Conservation (phyloP, 2,888 invertebrate genomes). For the Lepidochrysops patricia region DNA sequence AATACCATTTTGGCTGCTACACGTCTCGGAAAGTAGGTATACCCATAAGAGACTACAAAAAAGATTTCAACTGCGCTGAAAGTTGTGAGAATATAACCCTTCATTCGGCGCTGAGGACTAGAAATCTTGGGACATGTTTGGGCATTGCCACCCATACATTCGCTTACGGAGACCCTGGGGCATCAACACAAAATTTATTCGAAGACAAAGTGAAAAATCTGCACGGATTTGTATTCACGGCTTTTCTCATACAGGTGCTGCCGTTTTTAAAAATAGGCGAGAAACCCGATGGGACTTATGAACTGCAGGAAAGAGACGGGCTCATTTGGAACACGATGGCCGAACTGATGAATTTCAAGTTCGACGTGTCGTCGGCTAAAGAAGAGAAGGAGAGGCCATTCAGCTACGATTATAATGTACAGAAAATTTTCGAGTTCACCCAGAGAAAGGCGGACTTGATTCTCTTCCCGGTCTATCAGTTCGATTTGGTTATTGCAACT, state of each 20-base stretch:
- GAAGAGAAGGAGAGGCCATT: slow-evolving; percentile 37
- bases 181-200: slow-evolving; percentile 33
- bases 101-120: slow-evolving; percentile 36
- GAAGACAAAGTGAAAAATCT: slow-evolving; percentile 46
- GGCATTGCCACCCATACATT: slow-evolving; percentile 37
- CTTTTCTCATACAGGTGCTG: slow-evolving; percentile 35
- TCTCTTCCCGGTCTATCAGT: slow-evolving; percentile 51
- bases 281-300: slow-evolving; percentile 36
- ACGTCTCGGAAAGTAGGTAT: slow-evolving; percentile 39
- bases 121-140: slow-evolving; percentile 50
- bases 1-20: slow-evolving; percentile 44
- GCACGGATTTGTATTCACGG: slow-evolving; percentile 41
- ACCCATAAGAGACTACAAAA: slow-evolving; percentile 35
- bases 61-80: slow-evolving; percentile 41
- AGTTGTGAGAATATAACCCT: slow-evolving; percentile 44
- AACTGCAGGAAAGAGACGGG: slow-evolving; percentile 46
- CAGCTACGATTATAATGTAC: slow-evolving; percentile 42
- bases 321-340: slow-evolving; percentile 49
- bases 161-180: slow-evolving; percentile 24
- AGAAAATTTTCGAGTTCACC: slow-evolving; percentile 44
- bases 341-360: slow-evolving; percentile 48
- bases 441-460: slow-evolving; percentile 49
- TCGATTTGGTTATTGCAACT: slow-evolving; percentile 48
- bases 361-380: slow-evolving; percentile 39
- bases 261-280: slow-evolving; percentile 42